Conservation (phyloP, 1,140 invertebrate genomes). For the Lepidurus packardi region DNA sequence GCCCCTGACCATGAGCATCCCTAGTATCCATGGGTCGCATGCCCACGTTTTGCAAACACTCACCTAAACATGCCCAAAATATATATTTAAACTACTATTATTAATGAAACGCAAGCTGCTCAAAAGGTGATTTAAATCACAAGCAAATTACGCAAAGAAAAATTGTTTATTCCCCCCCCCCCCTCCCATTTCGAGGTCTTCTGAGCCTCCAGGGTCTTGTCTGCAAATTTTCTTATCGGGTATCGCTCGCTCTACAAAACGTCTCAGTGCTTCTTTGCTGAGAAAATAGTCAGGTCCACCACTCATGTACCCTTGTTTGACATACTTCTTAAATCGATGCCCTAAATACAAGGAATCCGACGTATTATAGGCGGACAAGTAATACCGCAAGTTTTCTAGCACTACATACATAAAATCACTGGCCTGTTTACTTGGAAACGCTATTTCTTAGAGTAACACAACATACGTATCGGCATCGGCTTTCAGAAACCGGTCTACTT, state of each 20-base stretch:
- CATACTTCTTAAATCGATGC: slow-evolving; percentile 79
- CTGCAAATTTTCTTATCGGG: slow-evolving; percentile 27
- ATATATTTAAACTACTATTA: background rate
- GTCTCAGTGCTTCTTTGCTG: slow-evolving; percentile 34
- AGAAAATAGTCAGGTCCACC: slow-evolving; percentile 54
- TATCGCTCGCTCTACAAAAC: slow-evolving; percentile 29
- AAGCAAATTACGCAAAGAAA: background rate
- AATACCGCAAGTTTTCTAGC: slow-evolving; percentile 83
- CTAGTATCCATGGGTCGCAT: slow-evolving; percentile 81
- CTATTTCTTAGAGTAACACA: too few relatives aligned
- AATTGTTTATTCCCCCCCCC: too few relatives aligned
- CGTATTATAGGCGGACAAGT: slow-evolving; percentile 67
- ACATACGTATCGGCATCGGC: slow-evolving; percentile 86
- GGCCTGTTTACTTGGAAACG: too few relatives aligned
- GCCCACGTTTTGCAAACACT: slow-evolving; percentile 78
- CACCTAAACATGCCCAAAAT: slow-evolving; percentile 47
- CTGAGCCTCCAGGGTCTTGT: slow-evolving; percentile 21
- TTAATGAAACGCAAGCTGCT: background rate
- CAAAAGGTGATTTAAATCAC: background rate
- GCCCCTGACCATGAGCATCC: slow-evolving; percentile 72
- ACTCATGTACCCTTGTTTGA: slow-evolving; percentile 89
- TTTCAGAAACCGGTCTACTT: slow-evolving; percentile 90
- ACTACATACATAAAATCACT: slow-evolving; percentile 64
- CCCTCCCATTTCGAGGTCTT: slow-evolving; percentile 34
- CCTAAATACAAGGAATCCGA: slow-evolving; percentile 77